phyloP scores from a whole-genome alignment of 1,140 invertebrate genomes.

The Chelonus insularis region DNA sequence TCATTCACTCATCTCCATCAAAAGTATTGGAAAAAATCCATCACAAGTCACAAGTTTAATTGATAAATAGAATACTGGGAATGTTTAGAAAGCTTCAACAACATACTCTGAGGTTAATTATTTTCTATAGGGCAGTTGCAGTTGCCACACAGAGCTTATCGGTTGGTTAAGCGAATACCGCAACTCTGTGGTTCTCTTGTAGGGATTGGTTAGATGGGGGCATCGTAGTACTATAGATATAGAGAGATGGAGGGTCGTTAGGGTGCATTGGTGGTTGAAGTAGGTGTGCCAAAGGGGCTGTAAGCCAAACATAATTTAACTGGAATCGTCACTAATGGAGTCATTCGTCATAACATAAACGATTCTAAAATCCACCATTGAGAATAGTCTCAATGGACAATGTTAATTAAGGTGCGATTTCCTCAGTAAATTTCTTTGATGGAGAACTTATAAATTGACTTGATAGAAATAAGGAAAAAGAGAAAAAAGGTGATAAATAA shows the following conservation, averaged over 20 bases:
- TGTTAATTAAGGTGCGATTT: conserved; percentile 13
- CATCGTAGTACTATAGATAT: conserved; percentile 4
- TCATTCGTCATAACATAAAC: conserved; percentile 32
- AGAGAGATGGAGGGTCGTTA: conserved; percentile 13
- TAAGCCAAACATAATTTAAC: conserved; percentile 43
- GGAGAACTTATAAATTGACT: neutral
- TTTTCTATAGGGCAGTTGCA: conserved; percentile 25
- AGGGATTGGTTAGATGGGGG: conserved; percentile 22
- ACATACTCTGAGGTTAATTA: conserved; percentile 27
- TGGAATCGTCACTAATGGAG: conserved; percentile 39
- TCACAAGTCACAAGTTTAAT: neutral
- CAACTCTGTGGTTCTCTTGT: conserved; percentile 37
- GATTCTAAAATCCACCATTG: neutral
- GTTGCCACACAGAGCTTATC: conserved; percentile 30
- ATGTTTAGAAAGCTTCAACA: neutral
- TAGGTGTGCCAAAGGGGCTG: conserved; percentile 30
- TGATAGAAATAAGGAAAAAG: neutral
- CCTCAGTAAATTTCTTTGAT: neutral
- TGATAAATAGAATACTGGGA: neutral
- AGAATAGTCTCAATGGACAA: conserved; percentile 15
- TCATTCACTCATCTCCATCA: no score
- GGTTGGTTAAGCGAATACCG: conserved; percentile 37
- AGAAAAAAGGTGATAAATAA: no score
- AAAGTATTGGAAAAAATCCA: no score
- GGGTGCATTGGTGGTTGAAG: conserved; percentile 25